Percentiles rank a stretch among this genome's conserved stretches.
Evolutionary conservation across 1,140 invertebrate genomes (phyloP).

Genomic region (Drosophila tristis): DNA sequence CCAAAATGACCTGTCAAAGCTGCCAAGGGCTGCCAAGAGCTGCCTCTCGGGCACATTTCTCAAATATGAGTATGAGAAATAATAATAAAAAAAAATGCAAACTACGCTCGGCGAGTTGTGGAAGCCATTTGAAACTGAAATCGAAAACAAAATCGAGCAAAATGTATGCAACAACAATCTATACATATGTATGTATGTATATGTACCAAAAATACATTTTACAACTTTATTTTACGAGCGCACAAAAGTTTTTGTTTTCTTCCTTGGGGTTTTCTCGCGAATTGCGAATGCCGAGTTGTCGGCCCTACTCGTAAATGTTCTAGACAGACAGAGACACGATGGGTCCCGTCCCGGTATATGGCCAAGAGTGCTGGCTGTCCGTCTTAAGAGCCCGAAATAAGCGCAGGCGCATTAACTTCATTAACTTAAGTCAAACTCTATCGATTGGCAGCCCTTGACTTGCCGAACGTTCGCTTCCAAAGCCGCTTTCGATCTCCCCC

Average conservation of each 20-base stretch:
- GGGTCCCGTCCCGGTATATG: slow-evolving; percentile 16
- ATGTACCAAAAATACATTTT: slow-evolving; percentile 70
- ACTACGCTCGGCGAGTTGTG: slow-evolving; percentile 57
- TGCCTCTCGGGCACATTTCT: slow-evolving; percentile 35
- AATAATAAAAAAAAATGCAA: slow-evolving; percentile 51
- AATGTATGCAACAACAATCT: slow-evolving; percentile 36
- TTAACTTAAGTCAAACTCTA: slow-evolving; percentile 74
- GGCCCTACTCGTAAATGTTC: slow-evolving; percentile 37
- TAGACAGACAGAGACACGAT: slow-evolving; percentile 20
- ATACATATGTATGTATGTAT: neutral
- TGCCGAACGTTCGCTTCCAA: neutral
- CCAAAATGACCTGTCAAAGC: slow-evolving; percentile 69
- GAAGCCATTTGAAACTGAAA: slow-evolving; percentile 75
- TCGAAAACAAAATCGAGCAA: slow-evolving; percentile 66
- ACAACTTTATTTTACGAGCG: slow-evolving; percentile 79
- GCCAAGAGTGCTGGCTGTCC: slow-evolving; percentile 48
- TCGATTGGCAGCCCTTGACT: slow-evolving; percentile 46
- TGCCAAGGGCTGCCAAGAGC: slow-evolving; percentile 20
- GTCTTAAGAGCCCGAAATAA: slow-evolving; percentile 69
- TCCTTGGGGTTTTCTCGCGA: slow-evolving; percentile 46
- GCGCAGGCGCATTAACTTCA: slow-evolving; percentile 74
- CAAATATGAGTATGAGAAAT: slow-evolving; percentile 54
- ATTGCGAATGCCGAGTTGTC: slow-evolving; percentile 14
- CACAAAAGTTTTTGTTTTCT: slow-evolving; percentile 52
- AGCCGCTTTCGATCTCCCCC: too few species aligned